phyloP scores from a whole-genome alignment of 2,888 invertebrate genomes.

The Monoplex corrugatus region DNA sequence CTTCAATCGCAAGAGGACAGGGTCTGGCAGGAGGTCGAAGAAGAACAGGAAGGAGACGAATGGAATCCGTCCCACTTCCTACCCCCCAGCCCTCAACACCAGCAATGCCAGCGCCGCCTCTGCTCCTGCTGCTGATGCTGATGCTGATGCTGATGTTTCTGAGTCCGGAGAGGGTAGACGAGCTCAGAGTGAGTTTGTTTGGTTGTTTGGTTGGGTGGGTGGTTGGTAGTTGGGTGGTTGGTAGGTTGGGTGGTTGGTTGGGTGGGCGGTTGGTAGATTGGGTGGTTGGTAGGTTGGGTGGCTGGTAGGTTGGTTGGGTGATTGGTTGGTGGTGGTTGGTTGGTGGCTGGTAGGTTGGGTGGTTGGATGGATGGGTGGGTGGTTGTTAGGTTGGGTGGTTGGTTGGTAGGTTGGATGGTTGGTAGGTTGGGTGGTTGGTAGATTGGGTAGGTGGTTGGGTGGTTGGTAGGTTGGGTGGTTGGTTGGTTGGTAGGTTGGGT shows the following conservation, averaged over 20 bases:
- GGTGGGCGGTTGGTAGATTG: too few species aligned
- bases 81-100: not conserved
- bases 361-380: too few species aligned
- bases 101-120: not conserved
- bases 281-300: not conserved
- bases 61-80: constrained; percentile 42
- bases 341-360: too few species aligned
- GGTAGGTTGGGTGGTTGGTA: too few species aligned
- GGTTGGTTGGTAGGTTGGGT: too few species aligned
- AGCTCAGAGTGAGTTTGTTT: constrained; percentile 27
- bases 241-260: too few species aligned
- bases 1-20: constrained; percentile 54
- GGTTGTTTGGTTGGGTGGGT: not conserved
- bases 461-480: too few species aligned
- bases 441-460: too few species aligned
- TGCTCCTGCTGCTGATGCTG: not conserved
- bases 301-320: too few species aligned
- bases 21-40: constrained; percentile 54
- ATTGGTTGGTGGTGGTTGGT: too few species aligned
- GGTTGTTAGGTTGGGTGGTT: too few species aligned
- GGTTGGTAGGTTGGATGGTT: too few species aligned
- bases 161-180: not conserved
- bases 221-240: not conserved
- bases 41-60: constrained; percentile 48
- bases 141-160: not conserved